Conservation (phyloP, 2,113 vertebrate genomes). For the Labeo catla region DNA sequence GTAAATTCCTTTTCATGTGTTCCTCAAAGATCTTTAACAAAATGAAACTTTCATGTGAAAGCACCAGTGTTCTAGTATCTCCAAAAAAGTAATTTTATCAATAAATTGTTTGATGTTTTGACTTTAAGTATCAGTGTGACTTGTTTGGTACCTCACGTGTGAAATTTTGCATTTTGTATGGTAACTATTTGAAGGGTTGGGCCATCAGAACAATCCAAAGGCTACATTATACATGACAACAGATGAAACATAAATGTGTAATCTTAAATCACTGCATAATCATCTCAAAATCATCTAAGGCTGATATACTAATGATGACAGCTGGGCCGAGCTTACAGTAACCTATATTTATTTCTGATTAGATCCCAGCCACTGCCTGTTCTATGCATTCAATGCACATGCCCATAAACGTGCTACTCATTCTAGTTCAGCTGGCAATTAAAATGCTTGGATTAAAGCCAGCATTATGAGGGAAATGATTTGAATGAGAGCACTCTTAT, state of each 20-base stretch:
- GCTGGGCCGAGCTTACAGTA: slow-evolving; percentile 3
- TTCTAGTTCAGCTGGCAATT: slow-evolving; percentile 14
- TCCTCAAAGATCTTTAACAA: slow-evolving; percentile 67
- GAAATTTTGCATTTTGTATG: background rate
- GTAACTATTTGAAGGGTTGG: background rate
- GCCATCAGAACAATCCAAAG: background rate
- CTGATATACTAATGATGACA: background rate
- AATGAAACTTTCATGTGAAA: slow-evolving; percentile 59
- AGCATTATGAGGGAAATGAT: background rate
- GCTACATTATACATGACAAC: background rate
- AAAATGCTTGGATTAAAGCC: slow-evolving; percentile 20
- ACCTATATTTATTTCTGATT: background rate
- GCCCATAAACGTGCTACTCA: background rate
- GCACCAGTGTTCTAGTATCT: slow-evolving; percentile 52
- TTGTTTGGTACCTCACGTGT: too few species aligned
- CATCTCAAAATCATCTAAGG: background rate
- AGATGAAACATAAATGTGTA: too few species aligned
- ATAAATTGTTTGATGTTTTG: slow-evolving; percentile 60
- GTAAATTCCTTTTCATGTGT: slow-evolving; percentile 62
- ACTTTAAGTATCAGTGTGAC: slow-evolving; percentile 7
- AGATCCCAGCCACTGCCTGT: background rate
- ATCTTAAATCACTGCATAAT: background rate
- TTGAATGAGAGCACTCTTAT: background rate
- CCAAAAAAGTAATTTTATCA: slow-evolving; percentile 58
- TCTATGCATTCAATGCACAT: background rate